Conservation (phyloP, 2,888 invertebrate species). For the Drosophila lutescens region DNA sequence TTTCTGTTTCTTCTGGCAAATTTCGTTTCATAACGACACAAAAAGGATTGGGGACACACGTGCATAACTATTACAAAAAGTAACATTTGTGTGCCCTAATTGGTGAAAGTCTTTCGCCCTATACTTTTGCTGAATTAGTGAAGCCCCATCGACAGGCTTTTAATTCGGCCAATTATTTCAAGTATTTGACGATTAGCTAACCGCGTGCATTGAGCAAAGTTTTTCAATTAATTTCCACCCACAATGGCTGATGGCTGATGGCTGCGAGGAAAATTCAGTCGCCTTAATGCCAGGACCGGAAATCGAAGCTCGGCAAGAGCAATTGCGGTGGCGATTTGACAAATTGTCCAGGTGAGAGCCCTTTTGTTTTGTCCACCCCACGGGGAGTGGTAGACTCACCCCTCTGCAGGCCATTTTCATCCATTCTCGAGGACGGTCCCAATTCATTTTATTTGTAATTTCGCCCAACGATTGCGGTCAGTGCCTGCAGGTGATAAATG, state of each 20-base stretch:
- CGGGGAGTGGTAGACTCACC: background rate
- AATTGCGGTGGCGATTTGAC: constrained; percentile 78
- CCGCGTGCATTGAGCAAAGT: constrained; percentile 56
- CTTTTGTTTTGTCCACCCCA: constrained; percentile 59
- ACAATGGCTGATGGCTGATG: constrained; percentile 52
- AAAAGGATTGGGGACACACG: background rate
- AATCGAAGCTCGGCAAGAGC: constrained; percentile 49
- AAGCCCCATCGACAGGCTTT: constrained; percentile 24
- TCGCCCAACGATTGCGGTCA: constrained; percentile 42
- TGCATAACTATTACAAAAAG: background rate
- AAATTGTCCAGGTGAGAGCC: constrained; percentile 67
- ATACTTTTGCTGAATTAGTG: constrained; percentile 39
- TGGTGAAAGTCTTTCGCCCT: background rate
- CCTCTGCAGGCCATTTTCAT: constrained; percentile 12
- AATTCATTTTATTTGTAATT: constrained; percentile 62
- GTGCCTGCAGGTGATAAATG: constrained; percentile 75
- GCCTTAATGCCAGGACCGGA: constrained; percentile 47
- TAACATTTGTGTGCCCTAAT: background rate
- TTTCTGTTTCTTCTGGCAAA: background rate
- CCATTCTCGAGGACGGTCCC: constrained; percentile 11
- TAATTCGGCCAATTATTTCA: constrained; percentile 67
- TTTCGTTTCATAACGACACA: too few relatives aligned
- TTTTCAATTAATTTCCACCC: constrained; percentile 74
- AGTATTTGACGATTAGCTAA: constrained; percentile 70
- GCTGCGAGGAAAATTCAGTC: constrained; percentile 55